A percentile compares a stretch with the other conserved stretches of the same genome.
Conservation (phyloP, 2,113 vertebrate species). For the Hylia prasina region DNA sequence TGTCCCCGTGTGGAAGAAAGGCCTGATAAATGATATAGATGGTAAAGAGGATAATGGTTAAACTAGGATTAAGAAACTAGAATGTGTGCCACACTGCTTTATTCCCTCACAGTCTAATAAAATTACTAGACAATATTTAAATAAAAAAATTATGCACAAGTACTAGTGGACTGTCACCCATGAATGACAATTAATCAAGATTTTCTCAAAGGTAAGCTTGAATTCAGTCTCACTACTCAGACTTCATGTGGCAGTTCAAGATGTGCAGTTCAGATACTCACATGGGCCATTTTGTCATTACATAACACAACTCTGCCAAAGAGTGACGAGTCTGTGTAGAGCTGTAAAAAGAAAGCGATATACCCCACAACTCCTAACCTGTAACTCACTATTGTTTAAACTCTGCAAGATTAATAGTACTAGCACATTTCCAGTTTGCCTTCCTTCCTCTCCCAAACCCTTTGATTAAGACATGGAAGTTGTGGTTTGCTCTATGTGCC, state of each 20-base stretch:
- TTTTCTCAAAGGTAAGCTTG: neutral
- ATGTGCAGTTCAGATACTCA: neutral
- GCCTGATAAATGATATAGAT: neutral
- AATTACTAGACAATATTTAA: neutral
- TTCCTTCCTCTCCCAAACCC: neutral
- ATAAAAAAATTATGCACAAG: neutral
- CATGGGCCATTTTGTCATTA: neutral
- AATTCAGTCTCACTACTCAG: neutral
- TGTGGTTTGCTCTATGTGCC: neutral
- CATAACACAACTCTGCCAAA: neutral
- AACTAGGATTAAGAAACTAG: neutral
- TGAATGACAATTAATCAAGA: neutral
- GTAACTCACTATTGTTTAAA: neutral
- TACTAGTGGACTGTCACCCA: neutral
- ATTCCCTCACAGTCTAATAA: neutral
- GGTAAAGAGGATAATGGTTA: neutral
- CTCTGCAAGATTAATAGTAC: neutral
- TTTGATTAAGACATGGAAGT: neutral
- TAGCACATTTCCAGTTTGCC: neutral
- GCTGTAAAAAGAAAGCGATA: neutral
- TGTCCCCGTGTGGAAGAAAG: neutral
- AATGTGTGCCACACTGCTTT: neutral
- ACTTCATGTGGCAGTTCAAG: neutral
- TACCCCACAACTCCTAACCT: neutral
- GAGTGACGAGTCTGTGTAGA: neutral